These are phyloP conservation scores for Schizotus pectinicornis DNA, from an alignment of 2,888 invertebrate genomes.

Conservation along the genomic window DNA sequence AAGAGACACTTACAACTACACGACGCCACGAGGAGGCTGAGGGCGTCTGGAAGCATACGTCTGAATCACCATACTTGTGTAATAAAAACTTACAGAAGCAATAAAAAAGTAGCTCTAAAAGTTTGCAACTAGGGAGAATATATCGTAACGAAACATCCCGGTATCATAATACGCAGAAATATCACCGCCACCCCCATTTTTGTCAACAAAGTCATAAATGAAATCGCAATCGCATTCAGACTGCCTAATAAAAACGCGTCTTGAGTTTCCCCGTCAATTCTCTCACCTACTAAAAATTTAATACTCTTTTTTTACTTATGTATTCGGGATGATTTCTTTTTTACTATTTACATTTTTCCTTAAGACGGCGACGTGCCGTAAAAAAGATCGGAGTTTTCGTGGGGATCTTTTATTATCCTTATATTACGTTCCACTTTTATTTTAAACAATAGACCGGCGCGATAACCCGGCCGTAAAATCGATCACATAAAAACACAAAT, in stretches of 20 bases:
- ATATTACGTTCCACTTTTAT: too few species aligned
- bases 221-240: slow-evolving; percentile 28
- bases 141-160: slow-evolving; percentile 4
- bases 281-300: slow-evolving; percentile 20
- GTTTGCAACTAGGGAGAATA: slow-evolving; percentile 12
- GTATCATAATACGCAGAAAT: slow-evolving; percentile 28
- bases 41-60: background rate
- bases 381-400: too few species aligned
- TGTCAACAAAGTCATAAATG: slow-evolving; percentile 40
- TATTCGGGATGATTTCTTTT: slow-evolving; percentile 5
- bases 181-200: slow-evolving; percentile 36
- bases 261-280: slow-evolving; percentile 6
- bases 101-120: slow-evolving; percentile 13
- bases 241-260: slow-evolving; percentile 30
- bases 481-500: too few species aligned
- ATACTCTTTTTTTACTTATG: slow-evolving; percentile 21
- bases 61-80: slow-evolving; percentile 9
- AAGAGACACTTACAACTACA: too few species aligned
- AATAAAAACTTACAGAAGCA: slow-evolving; percentile 18
- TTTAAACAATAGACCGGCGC: too few species aligned
- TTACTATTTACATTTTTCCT: background rate
- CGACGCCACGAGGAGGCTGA: too few species aligned
- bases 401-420: too few species aligned
- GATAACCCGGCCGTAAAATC: too few species aligned
- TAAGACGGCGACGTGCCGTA: too few species aligned